phyloP scores from a whole-genome alignment of 2,888 invertebrate genomes.

The Tipula confusa region DNA sequence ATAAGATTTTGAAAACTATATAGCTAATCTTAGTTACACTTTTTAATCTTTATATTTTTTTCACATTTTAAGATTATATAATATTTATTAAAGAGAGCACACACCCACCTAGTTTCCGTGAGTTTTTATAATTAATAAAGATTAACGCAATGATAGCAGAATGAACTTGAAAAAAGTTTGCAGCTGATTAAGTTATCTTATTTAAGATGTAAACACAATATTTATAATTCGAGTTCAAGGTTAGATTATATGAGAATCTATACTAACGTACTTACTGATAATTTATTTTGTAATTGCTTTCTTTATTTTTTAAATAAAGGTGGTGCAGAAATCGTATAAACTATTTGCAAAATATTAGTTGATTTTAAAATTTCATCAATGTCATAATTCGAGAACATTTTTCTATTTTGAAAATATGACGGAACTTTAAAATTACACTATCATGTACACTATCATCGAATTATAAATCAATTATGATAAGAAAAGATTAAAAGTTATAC shows the following conservation, averaged over 20 bases:
- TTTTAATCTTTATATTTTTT: neutral
- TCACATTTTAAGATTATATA: neutral
- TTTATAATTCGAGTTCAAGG: neutral
- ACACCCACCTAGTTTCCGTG: neutral
- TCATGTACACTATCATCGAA: too few relatives aligned
- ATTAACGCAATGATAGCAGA: neutral
- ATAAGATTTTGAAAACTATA: neutral
- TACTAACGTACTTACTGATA: neutral
- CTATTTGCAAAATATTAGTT: too few relatives aligned
- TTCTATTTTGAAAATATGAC: too few relatives aligned
- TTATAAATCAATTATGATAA: too few relatives aligned
- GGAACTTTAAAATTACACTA: too few relatives aligned
- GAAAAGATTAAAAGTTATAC: too few relatives aligned
- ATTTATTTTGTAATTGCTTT: neutral
- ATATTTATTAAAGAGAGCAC: neutral
- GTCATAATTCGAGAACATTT: too few relatives aligned
- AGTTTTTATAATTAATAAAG: too few relatives aligned
- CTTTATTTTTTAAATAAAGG: too few relatives aligned
- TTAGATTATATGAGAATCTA: neutral
- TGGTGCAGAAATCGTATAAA: too few relatives aligned
- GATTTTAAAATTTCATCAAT: too few relatives aligned
- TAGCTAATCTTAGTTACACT: too few relatives aligned
- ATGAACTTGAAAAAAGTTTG: neutral
- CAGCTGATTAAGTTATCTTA: neutral
- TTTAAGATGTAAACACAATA: neutral